phyloP scores from a whole-genome alignment of 2,113 vertebrate species.

The Leiothrix lutea region DNA sequence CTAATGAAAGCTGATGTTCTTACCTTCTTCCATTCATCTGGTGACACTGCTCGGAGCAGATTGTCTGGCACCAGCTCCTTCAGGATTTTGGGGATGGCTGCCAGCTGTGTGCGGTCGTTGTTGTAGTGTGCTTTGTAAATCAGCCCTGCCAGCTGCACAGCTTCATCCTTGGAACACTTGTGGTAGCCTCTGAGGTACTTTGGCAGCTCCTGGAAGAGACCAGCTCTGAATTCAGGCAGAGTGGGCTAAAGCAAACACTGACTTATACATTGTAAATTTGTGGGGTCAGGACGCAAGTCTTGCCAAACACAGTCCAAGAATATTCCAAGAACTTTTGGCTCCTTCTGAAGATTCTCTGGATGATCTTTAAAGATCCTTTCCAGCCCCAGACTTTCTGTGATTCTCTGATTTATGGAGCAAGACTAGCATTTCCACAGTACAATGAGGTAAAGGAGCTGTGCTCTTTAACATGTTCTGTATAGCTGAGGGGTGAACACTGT shows the following conservation, averaged over 20 bases:
- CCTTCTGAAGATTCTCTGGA: background rate
- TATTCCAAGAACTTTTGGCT: background rate
- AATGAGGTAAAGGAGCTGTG: background rate
- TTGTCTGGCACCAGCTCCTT: slow-evolving; percentile 89
- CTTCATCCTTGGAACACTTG: slow-evolving; percentile 84
- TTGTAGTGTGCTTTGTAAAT: slow-evolving; percentile 83
- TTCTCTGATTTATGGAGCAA: background rate
- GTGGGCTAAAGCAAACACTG: background rate
- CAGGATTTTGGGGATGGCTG: slow-evolving; percentile 83
- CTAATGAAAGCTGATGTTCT: background rate
- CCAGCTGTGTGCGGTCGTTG: slow-evolving; percentile 78
- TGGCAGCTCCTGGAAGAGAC: slow-evolving; percentile 83
- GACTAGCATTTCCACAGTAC: background rate
- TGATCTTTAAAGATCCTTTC: background rate
- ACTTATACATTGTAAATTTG: background rate
- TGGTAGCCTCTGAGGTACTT: slow-evolving; percentile 96
- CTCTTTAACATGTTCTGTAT: background rate
- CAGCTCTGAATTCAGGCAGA: background rate
- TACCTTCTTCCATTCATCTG: slow-evolving; percentile 96
- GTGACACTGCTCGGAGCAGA: slow-evolving; percentile 80
- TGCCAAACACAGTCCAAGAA: background rate
- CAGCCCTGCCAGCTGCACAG: slow-evolving; percentile 82
- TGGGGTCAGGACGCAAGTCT: background rate
- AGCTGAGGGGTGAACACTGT: background rate
- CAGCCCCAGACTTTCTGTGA: background rate